These are phyloP conservation scores for Calameuta idolon DNA, from an alignment of 2,888 invertebrate genomes.

Conservation along the genomic window DNA sequence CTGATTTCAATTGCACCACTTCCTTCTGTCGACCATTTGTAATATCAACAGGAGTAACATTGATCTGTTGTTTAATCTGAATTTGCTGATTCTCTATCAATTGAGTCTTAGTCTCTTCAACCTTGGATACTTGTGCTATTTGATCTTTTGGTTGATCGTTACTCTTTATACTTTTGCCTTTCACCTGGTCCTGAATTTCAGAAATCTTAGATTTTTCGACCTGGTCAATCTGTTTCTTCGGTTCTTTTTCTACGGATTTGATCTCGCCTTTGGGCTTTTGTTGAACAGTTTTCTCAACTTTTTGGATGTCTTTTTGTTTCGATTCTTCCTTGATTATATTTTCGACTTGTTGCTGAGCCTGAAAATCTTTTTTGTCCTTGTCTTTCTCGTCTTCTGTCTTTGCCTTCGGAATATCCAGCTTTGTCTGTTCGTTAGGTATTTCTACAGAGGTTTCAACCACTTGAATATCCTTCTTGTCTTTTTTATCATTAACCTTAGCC, in stretches of 20 bases:
- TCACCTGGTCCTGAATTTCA: constrained; percentile 11
- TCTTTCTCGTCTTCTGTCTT: constrained; percentile 13
- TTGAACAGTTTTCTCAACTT: not conserved
- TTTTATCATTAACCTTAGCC: constrained; percentile 4
- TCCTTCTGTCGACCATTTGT: constrained; percentile 1
- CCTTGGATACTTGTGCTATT: not conserved
- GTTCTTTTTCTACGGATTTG: not conserved
- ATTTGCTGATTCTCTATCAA: not conserved
- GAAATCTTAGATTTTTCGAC: not conserved
- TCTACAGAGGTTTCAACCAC: not conserved
- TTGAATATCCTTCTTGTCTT: not conserved
- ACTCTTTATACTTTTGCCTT: constrained; percentile 12
- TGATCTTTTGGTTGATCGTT: constrained; percentile 19
- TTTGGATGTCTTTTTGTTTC: not conserved
- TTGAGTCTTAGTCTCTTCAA: not conserved
- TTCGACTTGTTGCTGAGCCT: not conserved
- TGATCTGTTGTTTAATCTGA: not conserved
- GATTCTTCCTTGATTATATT: not conserved
- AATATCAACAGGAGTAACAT: not conserved
- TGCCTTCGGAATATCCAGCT: constrained; percentile 11
- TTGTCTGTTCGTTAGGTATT: not conserved
- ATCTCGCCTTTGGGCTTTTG: not conserved
- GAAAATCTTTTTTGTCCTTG: constrained; percentile 6
- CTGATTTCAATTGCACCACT: constrained; percentile 4
- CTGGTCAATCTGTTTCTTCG: constrained; percentile 7